Percentiles rank a stretch among this genome's conserved stretches.
Conservation (phyloP, 2,888 invertebrate species). For the Automeris io region DNA sequence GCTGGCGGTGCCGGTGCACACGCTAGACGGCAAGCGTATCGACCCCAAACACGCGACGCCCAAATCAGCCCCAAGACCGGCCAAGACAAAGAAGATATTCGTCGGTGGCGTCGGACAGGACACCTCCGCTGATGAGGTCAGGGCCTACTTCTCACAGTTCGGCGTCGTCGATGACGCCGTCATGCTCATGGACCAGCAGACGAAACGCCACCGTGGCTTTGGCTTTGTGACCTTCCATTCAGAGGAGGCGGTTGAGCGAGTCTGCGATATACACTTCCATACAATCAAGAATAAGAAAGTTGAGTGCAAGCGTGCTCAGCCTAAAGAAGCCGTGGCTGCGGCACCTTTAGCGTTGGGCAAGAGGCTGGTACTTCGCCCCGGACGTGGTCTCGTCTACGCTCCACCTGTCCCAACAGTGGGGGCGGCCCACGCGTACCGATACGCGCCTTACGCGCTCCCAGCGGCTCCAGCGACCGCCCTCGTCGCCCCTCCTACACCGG, state of each 20-base stretch:
- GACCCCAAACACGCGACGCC: conserved; percentile 96
- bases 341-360: conserved; percentile 82
- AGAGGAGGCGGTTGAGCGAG: conserved; percentile 93
- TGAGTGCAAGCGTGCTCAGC: conserved; percentile 94
- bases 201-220: conserved; percentile 92
- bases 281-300: conserved; percentile 94
- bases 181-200: conserved; percentile 96
- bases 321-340: conserved; percentile 89
- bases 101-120: conserved; percentile 95
- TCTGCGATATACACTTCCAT: conserved; percentile 96
- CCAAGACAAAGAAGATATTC: conserved; percentile 94
- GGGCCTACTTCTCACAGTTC: conserved; percentile 93
- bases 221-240: conserved; percentile 95
- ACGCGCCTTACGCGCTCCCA: conserved; percentile 70
- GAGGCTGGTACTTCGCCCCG: conserved; percentile 83
- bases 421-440: conserved; percentile 67
- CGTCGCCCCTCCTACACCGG: conserved; percentile 68
- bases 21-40: conserved; percentile 94
- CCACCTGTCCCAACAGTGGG: conserved; percentile 59
- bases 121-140: conserved; percentile 93
- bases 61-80: conserved; percentile 91
- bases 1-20: conserved; percentile 92
- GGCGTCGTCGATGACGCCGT: conserved; percentile 94
- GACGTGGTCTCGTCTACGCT: conserved; percentile 79
- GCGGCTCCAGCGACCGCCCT: conserved; percentile 38